Percentiles rank a stretch among this genome's conserved stretches.
phyloP scores from a whole-genome alignment of 2,113 vertebrate species.

The Tympanuchus pallidicinctus region DNA sequence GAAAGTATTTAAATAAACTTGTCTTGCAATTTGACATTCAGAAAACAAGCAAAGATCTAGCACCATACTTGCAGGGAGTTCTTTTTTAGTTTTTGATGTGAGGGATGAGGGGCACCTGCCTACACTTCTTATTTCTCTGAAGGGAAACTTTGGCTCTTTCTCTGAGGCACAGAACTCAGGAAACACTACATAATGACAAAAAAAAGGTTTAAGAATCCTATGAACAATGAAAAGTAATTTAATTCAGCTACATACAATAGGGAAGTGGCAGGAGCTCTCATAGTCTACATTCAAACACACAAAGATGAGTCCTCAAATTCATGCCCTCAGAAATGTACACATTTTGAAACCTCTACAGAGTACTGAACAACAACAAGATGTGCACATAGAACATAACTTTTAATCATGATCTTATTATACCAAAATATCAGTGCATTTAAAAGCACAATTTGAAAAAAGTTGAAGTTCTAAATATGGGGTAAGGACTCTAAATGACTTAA shows the following conservation, averaged over 20 bases:
- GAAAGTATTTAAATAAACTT: constrained; percentile 33
- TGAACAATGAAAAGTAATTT: neutral
- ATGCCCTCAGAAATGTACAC: neutral
- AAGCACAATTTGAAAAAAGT: neutral
- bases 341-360: neutral
- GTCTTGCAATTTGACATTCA: constrained; percentile 53
- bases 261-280: neutral
- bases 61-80: neutral
- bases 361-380: neutral
- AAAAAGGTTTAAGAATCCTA: neutral
- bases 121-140: neutral
- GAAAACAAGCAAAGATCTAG: constrained; percentile 41
- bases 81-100: neutral
- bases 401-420: neutral
- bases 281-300: neutral
- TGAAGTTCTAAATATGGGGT: constrained; percentile 23
- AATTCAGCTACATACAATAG: neutral
- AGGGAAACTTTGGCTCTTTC: neutral
- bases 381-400: neutral
- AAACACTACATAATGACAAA: neutral
- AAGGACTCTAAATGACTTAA: neutral
- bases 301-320: neutral
- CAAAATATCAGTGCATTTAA: neutral
- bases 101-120: neutral
- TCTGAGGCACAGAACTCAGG: neutral